Conservation (phyloP, 2,797 vertebrate genomes). For the Pangasius krempfi region DNA sequence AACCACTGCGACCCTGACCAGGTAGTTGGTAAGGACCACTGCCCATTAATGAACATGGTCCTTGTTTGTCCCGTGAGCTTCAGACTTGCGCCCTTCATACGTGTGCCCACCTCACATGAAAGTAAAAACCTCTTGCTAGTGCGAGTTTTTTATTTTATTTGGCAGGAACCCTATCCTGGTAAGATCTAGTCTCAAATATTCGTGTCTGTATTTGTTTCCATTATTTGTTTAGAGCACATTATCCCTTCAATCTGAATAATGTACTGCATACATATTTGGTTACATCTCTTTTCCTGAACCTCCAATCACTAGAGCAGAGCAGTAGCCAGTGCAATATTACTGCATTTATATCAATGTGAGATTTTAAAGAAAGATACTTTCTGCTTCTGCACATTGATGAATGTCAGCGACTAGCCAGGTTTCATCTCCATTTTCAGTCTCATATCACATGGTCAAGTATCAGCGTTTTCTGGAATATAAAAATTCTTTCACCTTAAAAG, state of each 20-base stretch:
- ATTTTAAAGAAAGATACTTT: neutral
- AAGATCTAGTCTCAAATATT: neutral
- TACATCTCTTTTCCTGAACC: neutral
- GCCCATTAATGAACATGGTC: neutral
- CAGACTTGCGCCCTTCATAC: neutral
- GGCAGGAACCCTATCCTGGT: neutral
- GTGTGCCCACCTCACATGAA: neutral
- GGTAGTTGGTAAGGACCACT: neutral
- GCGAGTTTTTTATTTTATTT: neutral
- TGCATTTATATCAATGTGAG: neutral
- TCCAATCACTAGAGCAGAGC: neutral
- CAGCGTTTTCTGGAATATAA: neutral
- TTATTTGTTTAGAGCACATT: neutral
- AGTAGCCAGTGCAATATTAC: neutral
- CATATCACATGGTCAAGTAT: neutral
- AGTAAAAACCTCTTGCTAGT: neutral
- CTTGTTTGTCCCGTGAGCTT: neutral
- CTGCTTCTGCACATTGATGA: neutral
- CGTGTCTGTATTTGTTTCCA: neutral
- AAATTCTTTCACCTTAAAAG: neutral
- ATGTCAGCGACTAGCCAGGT: neutral
- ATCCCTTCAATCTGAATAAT: neutral
- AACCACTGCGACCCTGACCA: neutral
- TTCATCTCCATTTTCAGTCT: constrained; percentile 12
- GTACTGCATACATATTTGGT: neutral